Base-by-base conservation (phyloP, 2,888 invertebrate species). In the Synergus gifuensis region DNA sequence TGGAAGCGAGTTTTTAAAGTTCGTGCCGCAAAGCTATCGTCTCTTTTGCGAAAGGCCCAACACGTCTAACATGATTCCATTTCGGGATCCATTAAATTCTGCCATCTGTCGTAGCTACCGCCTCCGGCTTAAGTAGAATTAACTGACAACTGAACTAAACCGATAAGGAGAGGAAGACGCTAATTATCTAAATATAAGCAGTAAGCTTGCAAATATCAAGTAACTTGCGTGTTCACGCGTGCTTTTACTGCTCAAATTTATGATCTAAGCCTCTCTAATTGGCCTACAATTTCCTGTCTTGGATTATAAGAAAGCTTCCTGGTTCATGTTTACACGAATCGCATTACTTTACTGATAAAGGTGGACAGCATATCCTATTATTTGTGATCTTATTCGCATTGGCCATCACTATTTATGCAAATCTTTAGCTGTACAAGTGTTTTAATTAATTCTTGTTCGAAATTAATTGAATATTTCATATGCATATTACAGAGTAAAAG, bases 101-200 rank as follows among this genome's bases (percentile, higher is more conserved):
- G 42, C 22, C 67, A 67, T 67, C 67, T 67, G 67, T 67, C 67
- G 67, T 22, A 46, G 54, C n/a, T n/a, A 67, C 67, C 42, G 66
- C 44, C 66, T 44, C 66, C 66, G 42, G 44, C 54, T 54, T 54
- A 66, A 18, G 66, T 0, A 16, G 66, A n/a, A 66, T 12, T 18
- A 46, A 44, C 18, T 12, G 11, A 67, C 44, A 67, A 44, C 12
- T 12, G 18, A 67, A 67, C 18, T 4, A 44, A 66, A 44, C 44
- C 67, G 67, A 67, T 67, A 67, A 67, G 42, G 42, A 64, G 40
- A 67, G 67, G 44, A 67, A 67, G 42, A 42, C 18, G 18, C 40
- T 44, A 67, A 67, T 67, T 67, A 67, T 44, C 67, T n/a, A 54
- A 54, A 16, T 54, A 54, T 54, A 54, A 54, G 54, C 54, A 54